These are phyloP conservation scores for Pemphigus obesinymphae DNA, from an alignment of 1,140 invertebrate species.

Conservation along the genomic window DNA sequence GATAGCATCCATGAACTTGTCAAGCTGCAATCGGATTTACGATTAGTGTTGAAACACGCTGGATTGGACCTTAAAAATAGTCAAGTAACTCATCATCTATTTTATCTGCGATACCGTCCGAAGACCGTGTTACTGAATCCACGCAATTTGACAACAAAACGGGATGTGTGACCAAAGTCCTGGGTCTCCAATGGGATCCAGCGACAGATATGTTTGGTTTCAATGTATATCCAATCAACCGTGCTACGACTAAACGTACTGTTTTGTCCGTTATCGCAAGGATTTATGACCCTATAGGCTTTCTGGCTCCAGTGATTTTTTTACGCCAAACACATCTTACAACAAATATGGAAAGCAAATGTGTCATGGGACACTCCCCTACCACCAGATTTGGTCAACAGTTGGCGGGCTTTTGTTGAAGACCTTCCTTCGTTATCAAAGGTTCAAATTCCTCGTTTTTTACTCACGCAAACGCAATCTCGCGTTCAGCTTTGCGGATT, in stretches of 20 bases:
- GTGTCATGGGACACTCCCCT: conserved; percentile 50
- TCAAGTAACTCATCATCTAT: neutral
- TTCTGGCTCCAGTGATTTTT: conserved; percentile 49
- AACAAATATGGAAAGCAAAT: conserved; percentile 48
- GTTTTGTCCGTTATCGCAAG: conserved; percentile 48
- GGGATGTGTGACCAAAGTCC: neutral
- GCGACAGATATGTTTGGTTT: neutral
- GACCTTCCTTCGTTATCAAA: neutral
- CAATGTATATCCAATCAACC: neutral
- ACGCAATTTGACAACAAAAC: neutral
- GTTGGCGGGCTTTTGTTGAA: neutral
- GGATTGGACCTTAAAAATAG: neutral
- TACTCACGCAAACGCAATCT: neutral
- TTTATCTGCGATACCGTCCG: neutral
- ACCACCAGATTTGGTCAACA: too few species aligned
- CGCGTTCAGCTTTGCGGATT: neutral
- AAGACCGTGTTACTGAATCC: neutral
- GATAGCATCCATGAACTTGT: neutral
- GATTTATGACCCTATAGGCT: conserved; percentile 52
- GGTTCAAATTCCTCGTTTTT: neutral
- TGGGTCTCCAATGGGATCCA: neutral
- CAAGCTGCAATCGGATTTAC: neutral
- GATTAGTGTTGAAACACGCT: neutral
- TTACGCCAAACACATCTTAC: conserved; percentile 51
- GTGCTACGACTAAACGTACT: conserved; percentile 46